Evolutionary conservation across 2,113 vertebrate species (phyloP).

Genomic region (Crotophaga sulcirostris): DNA sequence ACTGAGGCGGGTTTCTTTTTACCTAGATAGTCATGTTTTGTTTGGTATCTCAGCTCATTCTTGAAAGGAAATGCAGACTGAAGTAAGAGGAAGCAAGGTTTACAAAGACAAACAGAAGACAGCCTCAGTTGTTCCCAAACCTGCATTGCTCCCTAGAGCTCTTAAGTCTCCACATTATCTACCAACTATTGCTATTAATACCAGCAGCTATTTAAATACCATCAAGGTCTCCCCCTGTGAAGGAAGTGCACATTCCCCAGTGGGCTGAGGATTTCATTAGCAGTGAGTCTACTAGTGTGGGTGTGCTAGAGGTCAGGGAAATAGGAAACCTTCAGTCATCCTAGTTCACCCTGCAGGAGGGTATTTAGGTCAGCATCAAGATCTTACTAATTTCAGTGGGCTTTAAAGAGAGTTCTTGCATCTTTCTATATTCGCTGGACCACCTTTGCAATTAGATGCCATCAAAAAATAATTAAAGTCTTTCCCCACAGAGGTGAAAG

Average conservation of each 20-base stretch:
- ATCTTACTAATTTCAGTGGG: background rate
- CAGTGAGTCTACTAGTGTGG: background rate
- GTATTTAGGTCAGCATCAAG: background rate
- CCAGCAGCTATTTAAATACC: background rate
- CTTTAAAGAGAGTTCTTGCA: background rate
- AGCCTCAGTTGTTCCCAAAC: slow-evolving; percentile 8
- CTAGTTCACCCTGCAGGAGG: background rate
- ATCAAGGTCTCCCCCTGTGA: background rate
- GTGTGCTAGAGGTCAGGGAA: background rate
- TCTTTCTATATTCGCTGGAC: background rate
- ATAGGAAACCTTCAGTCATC: background rate
- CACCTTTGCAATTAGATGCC: background rate
- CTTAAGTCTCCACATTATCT: background rate
- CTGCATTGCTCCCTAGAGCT: background rate
- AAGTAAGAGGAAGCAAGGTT: background rate
- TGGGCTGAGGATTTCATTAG: background rate
- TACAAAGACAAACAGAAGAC: background rate
- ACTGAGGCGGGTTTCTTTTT: background rate
- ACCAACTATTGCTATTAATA: slow-evolving; percentile 27
- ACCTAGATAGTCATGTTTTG: background rate
- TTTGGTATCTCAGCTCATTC: background rate
- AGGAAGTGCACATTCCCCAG: background rate
- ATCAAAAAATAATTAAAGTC: background rate
- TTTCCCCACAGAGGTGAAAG: background rate
- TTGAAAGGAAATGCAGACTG: background rate